Percentiles rank a stretch among this genome's conserved stretches.
phyloP scores from a whole-genome alignment of 2,888 invertebrate species.

The Timema cristinae region DNA sequence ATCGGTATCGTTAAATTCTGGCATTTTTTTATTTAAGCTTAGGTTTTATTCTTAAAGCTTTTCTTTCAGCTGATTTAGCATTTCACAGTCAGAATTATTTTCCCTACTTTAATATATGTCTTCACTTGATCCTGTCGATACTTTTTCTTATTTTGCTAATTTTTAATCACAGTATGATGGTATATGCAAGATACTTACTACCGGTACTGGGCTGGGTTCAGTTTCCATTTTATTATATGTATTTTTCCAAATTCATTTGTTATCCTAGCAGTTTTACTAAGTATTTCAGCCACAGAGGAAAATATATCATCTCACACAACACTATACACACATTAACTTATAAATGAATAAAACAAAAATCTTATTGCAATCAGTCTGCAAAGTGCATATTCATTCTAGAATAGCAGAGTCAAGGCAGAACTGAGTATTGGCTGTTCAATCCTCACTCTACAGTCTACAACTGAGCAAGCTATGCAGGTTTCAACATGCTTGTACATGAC shows the following conservation, averaged over 20 bases:
- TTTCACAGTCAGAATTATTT: neutral
- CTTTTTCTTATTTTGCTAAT: neutral
- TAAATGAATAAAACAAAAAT: too few species aligned
- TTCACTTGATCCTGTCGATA: neutral
- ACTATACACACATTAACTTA: too few species aligned
- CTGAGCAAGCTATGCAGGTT: too few species aligned
- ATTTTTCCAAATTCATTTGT: neutral
- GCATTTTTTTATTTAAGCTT: neutral
- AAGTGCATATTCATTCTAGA: too few species aligned
- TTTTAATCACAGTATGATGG: neutral
- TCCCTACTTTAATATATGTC: neutral
- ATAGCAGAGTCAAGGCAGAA: too few species aligned
- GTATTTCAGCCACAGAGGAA: too few species aligned
- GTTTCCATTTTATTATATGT: neutral
- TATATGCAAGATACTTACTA: neutral
- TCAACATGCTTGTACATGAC: too few species aligned
- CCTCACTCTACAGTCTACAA: too few species aligned
- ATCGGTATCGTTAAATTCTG: neutral
- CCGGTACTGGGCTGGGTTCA: neutral
- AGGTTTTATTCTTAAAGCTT: conserved; percentile 4
- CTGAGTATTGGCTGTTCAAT: neutral
- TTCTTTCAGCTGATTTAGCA: neutral
- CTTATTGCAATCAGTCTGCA: too few species aligned
- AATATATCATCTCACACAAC: too few species aligned
- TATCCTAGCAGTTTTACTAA: neutral